Evolutionary conservation across 2,797 vertebrate species (phyloP), one percentile per base, ranked within the genome.

Genomic region (Mormyrops attenuatus): DNA sequence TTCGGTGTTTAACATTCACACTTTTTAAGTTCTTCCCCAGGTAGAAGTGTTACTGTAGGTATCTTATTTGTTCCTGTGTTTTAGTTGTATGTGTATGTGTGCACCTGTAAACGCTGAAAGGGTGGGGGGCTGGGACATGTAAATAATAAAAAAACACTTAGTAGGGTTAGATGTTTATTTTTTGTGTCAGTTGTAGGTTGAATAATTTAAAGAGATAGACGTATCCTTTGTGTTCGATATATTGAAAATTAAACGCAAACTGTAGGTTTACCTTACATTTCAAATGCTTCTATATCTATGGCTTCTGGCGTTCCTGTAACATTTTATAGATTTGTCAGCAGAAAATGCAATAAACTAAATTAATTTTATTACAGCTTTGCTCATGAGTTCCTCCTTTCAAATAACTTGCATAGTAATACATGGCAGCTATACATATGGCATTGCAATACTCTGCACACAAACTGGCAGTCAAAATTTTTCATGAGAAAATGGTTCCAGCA

Each of bases 301-400:
- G 97, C 98, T 98, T 97, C 96, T 95, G 96, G 97, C 97, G 97
- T 97, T 96, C 96, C 96, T 96, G 96, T 99, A 97, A 95, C 95
- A 97, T 98, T 99, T 99, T 99, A 97, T 98, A 99, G 98, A 99
- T 96, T 97, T 95, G 96, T 99, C 98, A 98, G 98, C 98, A 99
- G 97, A 99, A 99, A 99, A 99, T 99, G 98, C 98, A 99, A 99
- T 99, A 99, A 99, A 97, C 91, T 92, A 95, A 97, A 97, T 97
- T 95, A 96, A 99, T 99, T 99, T 99, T 99, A 99, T 96, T 98
- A 99, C 96, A 97, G 96, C 95, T 96, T 94, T 95, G 93, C 93
- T 93, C 95, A 93, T 13, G 90, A 92, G 91, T 94, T 91, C 93
- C 94, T 96, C 92, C 94, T 94, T 95, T 41, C 30, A 84, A 85